phyloP scores from a whole-genome alignment of 2,888 invertebrate species.

The Cantharis rufa region DNA sequence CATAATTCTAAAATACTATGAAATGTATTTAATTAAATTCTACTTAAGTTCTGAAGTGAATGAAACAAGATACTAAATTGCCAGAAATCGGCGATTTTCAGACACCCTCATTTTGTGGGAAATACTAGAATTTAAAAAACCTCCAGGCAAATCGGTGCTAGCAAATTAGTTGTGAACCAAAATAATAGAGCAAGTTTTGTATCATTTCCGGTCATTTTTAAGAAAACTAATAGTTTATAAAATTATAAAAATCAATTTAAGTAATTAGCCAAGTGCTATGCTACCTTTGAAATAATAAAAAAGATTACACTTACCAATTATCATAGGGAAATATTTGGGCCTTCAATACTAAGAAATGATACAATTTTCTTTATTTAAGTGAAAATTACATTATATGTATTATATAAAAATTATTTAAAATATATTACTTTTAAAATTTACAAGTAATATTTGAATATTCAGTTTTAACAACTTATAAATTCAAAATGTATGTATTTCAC shows the following conservation, averaged over 20 bases:
- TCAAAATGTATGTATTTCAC: too few species aligned
- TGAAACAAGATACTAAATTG: constrained; percentile 2
- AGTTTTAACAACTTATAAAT: too few species aligned
- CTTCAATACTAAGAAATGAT: too few species aligned
- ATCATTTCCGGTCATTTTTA: constrained; percentile 17
- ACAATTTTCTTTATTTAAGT: too few species aligned
- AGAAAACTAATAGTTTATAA: neutral
- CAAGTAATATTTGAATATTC: too few species aligned
- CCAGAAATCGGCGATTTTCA: constrained; percentile 3
- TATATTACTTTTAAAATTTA: too few species aligned
- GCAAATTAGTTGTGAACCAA: constrained; percentile 15
- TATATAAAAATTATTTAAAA: too few species aligned
- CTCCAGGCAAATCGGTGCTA: constrained; percentile 6
- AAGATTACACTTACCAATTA: too few species aligned
- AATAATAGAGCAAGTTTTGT: constrained; percentile 18
- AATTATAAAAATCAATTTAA: neutral
- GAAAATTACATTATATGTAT: too few species aligned
- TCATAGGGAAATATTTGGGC: too few species aligned
- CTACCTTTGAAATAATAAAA: neutral
- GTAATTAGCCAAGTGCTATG: neutral
- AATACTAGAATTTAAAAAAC: constrained; percentile 6
- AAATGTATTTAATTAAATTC: neutral
- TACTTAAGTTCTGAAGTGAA: neutral
- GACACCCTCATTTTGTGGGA: constrained; percentile 11
- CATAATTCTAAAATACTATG: neutral